Evolutionary conservation across 2,113 vertebrate species (phyloP).

Genomic region (Gallinago media): DNA sequence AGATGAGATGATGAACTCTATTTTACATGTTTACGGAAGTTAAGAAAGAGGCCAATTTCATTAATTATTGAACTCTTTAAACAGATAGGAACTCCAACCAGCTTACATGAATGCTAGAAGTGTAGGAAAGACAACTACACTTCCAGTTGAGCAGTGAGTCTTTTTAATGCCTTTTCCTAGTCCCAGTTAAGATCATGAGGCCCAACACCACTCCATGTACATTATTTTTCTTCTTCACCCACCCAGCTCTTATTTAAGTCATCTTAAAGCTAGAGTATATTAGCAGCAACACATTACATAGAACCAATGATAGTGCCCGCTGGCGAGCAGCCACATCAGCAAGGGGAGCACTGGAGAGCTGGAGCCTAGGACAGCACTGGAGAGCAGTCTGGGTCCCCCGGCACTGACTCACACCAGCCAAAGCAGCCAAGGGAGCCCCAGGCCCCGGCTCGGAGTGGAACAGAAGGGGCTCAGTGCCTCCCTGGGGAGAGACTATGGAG

Average conservation of each 20-base stretch:
- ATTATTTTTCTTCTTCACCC: not conserved
- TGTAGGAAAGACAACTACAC: not conserved
- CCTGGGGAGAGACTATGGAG: not conserved
- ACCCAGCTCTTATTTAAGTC: not conserved
- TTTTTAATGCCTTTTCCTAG: not conserved
- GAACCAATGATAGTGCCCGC: not conserved
- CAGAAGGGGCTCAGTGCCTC: not conserved
- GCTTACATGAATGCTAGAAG: not conserved
- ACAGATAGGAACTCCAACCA: not conserved
- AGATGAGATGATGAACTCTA: not conserved
- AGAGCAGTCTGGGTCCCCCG: fast-evolving
- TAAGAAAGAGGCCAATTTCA: not conserved
- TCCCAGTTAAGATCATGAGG: not conserved
- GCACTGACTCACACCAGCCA: not conserved
- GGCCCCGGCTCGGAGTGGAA: too few species aligned
- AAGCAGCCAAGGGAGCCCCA: fast-evolving
- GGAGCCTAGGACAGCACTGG: too few species aligned
- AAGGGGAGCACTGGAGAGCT: not conserved
- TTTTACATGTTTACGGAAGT: not conserved
- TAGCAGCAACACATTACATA: not conserved
- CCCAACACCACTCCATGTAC: not conserved
- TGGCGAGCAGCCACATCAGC: fast-evolving
- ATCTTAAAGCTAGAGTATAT: not conserved
- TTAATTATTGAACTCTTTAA: not conserved
- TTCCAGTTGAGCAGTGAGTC: not conserved